Evolutionary conservation across 2,113 vertebrate species (phyloP), one percentile per base, ranked within the genome.

Genomic region (Nanorana parkeri): DNA sequence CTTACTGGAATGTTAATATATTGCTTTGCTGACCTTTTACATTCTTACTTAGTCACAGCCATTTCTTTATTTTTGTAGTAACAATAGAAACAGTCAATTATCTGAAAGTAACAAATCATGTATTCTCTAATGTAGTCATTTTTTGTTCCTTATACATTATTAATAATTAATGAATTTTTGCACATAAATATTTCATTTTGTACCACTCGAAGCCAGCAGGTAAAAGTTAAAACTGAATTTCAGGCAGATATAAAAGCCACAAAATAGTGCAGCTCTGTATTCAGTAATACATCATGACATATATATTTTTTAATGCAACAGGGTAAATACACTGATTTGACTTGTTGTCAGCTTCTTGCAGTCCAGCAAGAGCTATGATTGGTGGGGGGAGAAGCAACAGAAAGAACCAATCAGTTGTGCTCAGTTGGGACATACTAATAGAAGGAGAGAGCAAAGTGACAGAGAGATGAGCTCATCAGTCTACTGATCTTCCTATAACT

Each of bases 1-100:
- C 21, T 26, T 32, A 75, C 51, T 58, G 71, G 71, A 75, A 82
- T 75, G 80, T 82, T 67, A 82, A 75, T 82, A n/a, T 75, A 82
- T 75, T 67, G 28, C 71, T 58, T 72, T 74, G 58, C 28, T 75
- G 80, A 82, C 80, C 71, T 82, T 82, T 75, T 58, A 67, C 51
- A 75, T 67, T 73, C 41, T 65, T 29, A 73, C 41, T 72, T 51
- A 72, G 56, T 74, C 61, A 66, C 23, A 81, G 55, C 20, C 51
- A n/a, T 58, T 68, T 19, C 52, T 73, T 55, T 24, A 16, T 20
- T 36, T 60, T 28, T 74, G 19, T 8, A 36, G 54, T 74, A 29
- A 60, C 41, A 36, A 36, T 36, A 73, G 41, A 56, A 58, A 58
- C 16, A 56, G 24, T 72, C 23, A 72, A 19, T 58, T 58, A 26